Percentiles rank a stretch among this genome's conserved stretches.
Evolutionary conservation across 2,113 vertebrate genomes (phyloP).

Genomic region (Cepphus grylle): DNA sequence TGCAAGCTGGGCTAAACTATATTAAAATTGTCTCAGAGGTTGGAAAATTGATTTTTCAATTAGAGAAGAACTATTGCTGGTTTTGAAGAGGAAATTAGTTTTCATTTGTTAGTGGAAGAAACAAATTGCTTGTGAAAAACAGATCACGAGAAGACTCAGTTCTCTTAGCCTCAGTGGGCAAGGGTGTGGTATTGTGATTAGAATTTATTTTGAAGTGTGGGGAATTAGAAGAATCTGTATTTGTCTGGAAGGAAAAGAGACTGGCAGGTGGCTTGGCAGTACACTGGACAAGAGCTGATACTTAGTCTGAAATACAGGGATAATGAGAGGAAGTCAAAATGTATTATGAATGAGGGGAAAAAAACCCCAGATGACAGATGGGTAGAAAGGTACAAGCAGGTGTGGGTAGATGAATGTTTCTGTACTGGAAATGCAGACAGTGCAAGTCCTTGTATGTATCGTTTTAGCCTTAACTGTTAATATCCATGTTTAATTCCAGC

Average conservation of each 20-base stretch:
- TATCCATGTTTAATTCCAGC: not conserved
- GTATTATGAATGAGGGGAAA: not conserved
- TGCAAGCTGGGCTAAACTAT: not conserved
- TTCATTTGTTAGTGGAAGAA: not conserved
- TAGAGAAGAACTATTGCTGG: not conserved
- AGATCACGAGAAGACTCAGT: not conserved
- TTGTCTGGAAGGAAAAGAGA: not conserved
- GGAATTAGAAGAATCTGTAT: not conserved
- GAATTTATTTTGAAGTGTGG: not conserved
- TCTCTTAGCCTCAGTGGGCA: not conserved
- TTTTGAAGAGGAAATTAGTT: slow-evolving; percentile 1
- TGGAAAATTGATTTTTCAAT: not conserved
- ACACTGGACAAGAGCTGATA: not conserved
- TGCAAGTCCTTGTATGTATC: not conserved
- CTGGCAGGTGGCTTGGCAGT: not conserved
- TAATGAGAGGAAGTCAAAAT: not conserved
- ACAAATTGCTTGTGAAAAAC: not conserved
- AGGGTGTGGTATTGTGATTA: not conserved
- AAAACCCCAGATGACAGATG: not conserved
- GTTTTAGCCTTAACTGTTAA: not conserved
- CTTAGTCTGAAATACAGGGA: not conserved
- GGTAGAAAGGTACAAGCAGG: not conserved
- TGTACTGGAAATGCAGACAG: not conserved
- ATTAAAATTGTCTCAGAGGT: not conserved
- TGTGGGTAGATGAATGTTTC: not conserved